Percentiles rank a stretch among this genome's conserved stretches.
These are phyloP conservation scores for Rhizomys pruinosus DNA, from an alignment of 2,113 vertebrate genomes.

Conservation along the genomic window DNA sequence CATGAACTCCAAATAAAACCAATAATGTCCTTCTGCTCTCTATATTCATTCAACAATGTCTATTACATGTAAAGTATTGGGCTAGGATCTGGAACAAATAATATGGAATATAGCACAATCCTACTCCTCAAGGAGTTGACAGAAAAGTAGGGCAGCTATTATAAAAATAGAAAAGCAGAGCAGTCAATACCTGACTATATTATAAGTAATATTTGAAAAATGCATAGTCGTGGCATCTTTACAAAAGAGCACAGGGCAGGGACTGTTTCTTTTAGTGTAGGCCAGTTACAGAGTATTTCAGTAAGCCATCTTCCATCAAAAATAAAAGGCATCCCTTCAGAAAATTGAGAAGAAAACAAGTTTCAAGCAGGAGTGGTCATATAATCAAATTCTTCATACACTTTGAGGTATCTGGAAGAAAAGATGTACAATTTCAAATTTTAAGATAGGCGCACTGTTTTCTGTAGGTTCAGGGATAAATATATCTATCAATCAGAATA, in stretches of 20 bases:
- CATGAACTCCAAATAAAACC: constrained; percentile 15
- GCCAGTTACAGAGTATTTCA: neutral
- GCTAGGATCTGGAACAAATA: neutral
- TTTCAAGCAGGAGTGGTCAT: neutral
- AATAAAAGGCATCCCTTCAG: neutral
- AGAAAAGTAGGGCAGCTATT: neutral
- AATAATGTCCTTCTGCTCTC: neutral
- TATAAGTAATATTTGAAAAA: neutral
- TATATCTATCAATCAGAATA: neutral
- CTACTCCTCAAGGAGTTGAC: neutral
- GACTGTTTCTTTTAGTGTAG: neutral
- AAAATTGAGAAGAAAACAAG: neutral
- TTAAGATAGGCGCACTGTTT: neutral
- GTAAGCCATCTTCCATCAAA: neutral
- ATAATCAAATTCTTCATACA: neutral
- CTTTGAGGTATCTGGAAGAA: neutral
- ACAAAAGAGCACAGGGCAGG: neutral
- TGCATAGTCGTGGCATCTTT: neutral
- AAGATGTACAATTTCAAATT: constrained; percentile 12
- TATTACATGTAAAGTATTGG: neutral
- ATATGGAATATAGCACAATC: neutral
- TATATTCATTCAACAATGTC: neutral
- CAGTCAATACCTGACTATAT: neutral
- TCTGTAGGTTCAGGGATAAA: constrained; percentile 17
- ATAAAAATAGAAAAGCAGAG: constrained; percentile 14